Conservation (phyloP, 2,113 vertebrate genomes). For the Perccottus glenii region DNA sequence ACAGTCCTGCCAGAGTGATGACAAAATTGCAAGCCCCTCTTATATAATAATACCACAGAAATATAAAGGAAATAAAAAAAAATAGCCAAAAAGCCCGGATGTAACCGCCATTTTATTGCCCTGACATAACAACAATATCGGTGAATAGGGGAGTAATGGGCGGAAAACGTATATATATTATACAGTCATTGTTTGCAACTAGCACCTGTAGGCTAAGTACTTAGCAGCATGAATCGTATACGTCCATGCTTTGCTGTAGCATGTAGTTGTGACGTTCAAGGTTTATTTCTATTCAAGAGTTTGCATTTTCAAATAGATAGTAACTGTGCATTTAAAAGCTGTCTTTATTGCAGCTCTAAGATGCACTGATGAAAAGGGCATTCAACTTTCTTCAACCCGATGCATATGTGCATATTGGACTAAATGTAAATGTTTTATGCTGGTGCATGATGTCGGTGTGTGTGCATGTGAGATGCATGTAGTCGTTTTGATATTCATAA, state of each 20-base stretch:
- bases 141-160: too few species aligned
- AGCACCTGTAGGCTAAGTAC: background rate
- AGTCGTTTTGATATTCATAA: conserved; percentile 59
- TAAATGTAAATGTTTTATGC: conserved; percentile 36
- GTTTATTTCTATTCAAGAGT: background rate
- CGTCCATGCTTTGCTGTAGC: too few species aligned
- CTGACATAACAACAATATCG: too few species aligned
- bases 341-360: conserved; percentile 28
- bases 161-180: too few species aligned
- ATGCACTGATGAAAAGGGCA: conserved; percentile 46
- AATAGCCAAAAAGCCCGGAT: too few species aligned
- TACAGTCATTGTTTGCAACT: too few species aligned
- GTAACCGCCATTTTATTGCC: too few species aligned
- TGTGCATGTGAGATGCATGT: conserved; percentile 2
- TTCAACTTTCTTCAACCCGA: conserved; percentile 46
- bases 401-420: conserved; percentile 14
- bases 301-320: background rate
- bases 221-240: background rate
- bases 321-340: too few species aligned
- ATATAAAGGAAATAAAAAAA: too few species aligned
- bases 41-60: too few species aligned
- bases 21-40: too few species aligned
- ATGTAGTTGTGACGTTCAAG: background rate
- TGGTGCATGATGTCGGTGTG: background rate
- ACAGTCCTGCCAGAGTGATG: too few species aligned